Conservation (phyloP, 2,113 vertebrate species). For the Bombycilla garrulus region DNA sequence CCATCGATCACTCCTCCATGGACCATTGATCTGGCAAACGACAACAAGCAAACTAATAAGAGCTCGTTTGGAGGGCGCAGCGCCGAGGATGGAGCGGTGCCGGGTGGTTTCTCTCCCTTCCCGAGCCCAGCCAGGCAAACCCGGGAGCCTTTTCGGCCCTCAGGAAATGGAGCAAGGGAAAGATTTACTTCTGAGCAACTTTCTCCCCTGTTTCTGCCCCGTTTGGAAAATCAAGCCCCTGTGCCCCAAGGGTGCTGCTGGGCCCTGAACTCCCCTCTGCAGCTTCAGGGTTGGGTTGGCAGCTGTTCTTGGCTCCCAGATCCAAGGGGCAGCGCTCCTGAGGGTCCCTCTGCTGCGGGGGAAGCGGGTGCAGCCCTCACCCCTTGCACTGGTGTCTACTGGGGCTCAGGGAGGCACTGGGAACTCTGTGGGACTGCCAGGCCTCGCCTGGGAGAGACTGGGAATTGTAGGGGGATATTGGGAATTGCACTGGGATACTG, state of each 20-base stretch:
- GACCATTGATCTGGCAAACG: constrained; percentile 86
- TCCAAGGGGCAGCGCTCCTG: neutral
- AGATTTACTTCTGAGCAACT: neutral
- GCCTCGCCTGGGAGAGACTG: neutral
- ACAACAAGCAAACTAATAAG: constrained; percentile 79
- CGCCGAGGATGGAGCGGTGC: fast-evolving
- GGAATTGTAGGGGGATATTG: too few relatives aligned
- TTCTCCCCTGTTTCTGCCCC: neutral
- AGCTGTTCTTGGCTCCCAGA: neutral
- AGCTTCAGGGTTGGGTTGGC: neutral
- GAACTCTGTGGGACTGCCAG: fast-evolving
- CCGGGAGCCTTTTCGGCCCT: neutral
- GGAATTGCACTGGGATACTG: too few relatives aligned
- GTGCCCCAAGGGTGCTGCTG: neutral
- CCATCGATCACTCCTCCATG: constrained; percentile 80
- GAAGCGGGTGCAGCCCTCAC: neutral
- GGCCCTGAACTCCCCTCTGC: too few relatives aligned
- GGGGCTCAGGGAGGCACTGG: neutral
- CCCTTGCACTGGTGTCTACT: neutral
- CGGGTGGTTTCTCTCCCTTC: neutral
- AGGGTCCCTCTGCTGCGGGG: neutral
- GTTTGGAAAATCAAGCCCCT: neutral
- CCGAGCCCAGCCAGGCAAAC: neutral
- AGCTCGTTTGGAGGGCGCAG: constrained; percentile 46
- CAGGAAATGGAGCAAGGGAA: fast-evolving